Evolutionary conservation across 2,113 vertebrate genomes (phyloP).

Genomic region (Cyanoderma ruficeps): DNA sequence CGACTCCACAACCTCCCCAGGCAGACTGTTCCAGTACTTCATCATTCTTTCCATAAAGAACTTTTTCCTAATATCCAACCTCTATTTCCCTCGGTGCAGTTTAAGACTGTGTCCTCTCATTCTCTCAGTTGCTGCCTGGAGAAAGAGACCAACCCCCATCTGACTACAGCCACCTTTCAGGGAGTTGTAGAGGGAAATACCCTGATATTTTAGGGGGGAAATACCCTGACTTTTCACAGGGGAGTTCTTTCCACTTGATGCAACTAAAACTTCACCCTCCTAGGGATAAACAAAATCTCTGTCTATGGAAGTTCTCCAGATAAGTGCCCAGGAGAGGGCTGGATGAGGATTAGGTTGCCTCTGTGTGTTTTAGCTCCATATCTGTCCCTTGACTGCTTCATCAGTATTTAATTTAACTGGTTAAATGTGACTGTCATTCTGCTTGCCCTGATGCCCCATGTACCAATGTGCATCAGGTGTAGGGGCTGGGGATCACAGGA

Average conservation of each 20-base stretch:
- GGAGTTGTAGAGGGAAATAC: not conserved
- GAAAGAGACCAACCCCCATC: not conserved
- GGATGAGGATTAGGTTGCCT: not conserved
- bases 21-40: not conserved
- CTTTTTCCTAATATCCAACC: not conserved
- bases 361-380: not conserved
- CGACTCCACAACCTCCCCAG: not conserved
- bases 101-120: not conserved
- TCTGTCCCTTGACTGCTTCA: not conserved
- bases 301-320: not conserved
- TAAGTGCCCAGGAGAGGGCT: not conserved
- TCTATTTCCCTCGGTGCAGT: not conserved
- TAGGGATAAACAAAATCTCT: not conserved
- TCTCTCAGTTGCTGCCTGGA: not conserved
- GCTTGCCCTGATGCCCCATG: not conserved
- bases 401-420: not conserved
- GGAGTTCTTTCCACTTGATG: not conserved
- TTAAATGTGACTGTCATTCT: not conserved
- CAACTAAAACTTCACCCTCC: not conserved
- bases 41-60: not conserved
- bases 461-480: not conserved
- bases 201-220: not conserved
- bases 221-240: not conserved
- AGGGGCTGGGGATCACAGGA: not conserved
- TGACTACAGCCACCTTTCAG: not conserved